These are phyloP conservation scores for Solen grandis DNA, from an alignment of 1,140 invertebrate genomes.

Conservation along the genomic window DNA sequence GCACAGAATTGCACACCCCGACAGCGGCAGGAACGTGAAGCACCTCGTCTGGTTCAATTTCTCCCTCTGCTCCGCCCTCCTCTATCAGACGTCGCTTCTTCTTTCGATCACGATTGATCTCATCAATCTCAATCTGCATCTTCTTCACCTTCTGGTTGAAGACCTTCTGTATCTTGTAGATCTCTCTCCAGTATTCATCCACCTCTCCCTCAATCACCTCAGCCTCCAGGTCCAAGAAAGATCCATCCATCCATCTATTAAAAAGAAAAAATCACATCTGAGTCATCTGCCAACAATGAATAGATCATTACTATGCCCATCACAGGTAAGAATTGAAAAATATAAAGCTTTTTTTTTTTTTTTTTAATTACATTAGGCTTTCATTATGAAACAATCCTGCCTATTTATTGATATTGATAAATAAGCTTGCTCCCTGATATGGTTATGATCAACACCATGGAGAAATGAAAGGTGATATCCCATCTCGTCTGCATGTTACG, in stretches of 20 bases:
- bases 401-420: too few relatives aligned
- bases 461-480: too few relatives aligned
- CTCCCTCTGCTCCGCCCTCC: conserved; percentile 83
- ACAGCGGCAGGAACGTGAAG: conserved; percentile 75
- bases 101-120: conserved; percentile 75
- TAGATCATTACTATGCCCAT: neutral
- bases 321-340: neutral
- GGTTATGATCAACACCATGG: too few relatives aligned
- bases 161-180: conserved; percentile 90
- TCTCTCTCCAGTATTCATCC: conserved; percentile 82
- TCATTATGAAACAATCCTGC: too few relatives aligned
- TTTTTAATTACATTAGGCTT: too few relatives aligned
- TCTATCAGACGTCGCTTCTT: conserved; percentile 82
- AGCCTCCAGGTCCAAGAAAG: conserved; percentile 91
- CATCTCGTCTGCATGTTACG: too few relatives aligned
- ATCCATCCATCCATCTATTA: conserved; percentile 91
- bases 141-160: conserved; percentile 87
- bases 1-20: conserved; percentile 74
- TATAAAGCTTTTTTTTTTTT: too few relatives aligned
- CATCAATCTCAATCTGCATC: conserved; percentile 76
- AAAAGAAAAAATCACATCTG: neutral
- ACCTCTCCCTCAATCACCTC: conserved; percentile 76
- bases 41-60: conserved; percentile 73
- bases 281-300: neutral
- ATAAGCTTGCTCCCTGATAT: too few relatives aligned